Base-by-base conservation (phyloP, 2,888 invertebrate species). In the Xestia rhomboidea region DNA sequence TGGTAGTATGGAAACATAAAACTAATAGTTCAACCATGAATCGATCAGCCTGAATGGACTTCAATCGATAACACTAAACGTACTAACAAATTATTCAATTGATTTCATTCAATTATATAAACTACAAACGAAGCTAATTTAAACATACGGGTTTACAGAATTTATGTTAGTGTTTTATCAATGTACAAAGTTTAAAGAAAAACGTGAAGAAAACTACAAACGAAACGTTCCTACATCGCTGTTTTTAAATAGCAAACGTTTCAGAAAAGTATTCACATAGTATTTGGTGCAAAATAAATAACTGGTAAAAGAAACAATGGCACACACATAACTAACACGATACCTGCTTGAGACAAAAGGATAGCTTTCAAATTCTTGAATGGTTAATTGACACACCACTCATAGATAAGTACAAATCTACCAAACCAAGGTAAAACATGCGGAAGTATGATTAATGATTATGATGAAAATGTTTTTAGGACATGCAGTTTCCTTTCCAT, bases 21-120 rank as follows among this genome's bases (percentile, higher is more conserved):
- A 51, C 38, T 38, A 68, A 72, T 24, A 18, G 27, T 24, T 21
- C 1, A 21, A 27, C 15, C 49, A 51, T 51, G 10, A 51, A 72
- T 69, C 38, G 27, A 69, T 68, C 72, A 49, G 10, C 38, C 13
- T 2, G 15, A 69, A 41, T 72, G 18, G 51, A 72, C 21, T 72
- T 49, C 38, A 72, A 38, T 49, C 68, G 24, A 24, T 51, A 49
- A 38, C 27, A 68, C 15, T 69, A 27, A 49, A 38, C 27, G 49
- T 27, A 46, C 71, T 44, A 68, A 68, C 21, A 68, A 49, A 68
- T 27, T 72, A 27, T 69, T 38, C 21, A 51, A 72, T 38, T 10
- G 27, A 72, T 68, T 41, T 18, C 6, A 69, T 51, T 51, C 10
- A 51, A 51, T 69, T 69, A 24, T 2, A 2, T 18, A 18, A 27